These are phyloP conservation scores for Gastrophysa polygoni DNA, from an alignment of 2,888 invertebrate genomes.

Conservation along the genomic window DNA sequence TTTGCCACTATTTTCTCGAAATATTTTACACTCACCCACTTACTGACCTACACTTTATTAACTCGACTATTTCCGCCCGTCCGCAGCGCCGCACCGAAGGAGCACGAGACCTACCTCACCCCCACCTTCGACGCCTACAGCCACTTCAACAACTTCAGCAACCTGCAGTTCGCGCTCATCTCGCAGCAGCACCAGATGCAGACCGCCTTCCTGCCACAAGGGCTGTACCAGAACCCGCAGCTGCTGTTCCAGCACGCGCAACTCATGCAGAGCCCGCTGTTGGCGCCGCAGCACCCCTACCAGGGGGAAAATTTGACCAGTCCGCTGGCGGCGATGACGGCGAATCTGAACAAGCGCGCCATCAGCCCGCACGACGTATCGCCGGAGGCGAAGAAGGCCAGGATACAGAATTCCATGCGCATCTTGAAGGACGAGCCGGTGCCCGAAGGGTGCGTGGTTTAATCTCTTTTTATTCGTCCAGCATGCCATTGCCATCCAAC, in stretches of 20 bases:
- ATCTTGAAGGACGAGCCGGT: slow-evolving; percentile 89
- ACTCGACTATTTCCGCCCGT: too few relatives aligned
- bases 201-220: slow-evolving; percentile 54
- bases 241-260: slow-evolving; percentile 57
- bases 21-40: too few relatives aligned
- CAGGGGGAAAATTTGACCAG: slow-evolving; percentile 54
- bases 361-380: slow-evolving; percentile 61
- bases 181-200: slow-evolving; percentile 52
- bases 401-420: slow-evolving; percentile 72
- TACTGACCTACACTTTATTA: too few relatives aligned
- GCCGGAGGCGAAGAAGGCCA: slow-evolving; percentile 67
- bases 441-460: slow-evolving; percentile 85
- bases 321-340: slow-evolving; percentile 62
- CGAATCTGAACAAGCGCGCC: slow-evolving; percentile 61
- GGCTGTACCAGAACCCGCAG: slow-evolving; percentile 54
- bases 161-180: slow-evolving; percentile 57
- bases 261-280: slow-evolving; percentile 54
- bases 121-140: slow-evolving; percentile 56
- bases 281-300: slow-evolving; percentile 49
- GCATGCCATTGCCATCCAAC: too few relatives aligned
- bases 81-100: slow-evolving; percentile 26
- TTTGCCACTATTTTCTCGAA: too few relatives aligned
- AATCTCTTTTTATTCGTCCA: too few relatives aligned
- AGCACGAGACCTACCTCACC: slow-evolving; percentile 44
- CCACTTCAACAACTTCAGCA: slow-evolving; percentile 56